Evolutionary conservation across 2,113 vertebrate genomes (phyloP), one percentile per base, ranked within the genome.

Genomic region (Heptranchias perlo): DNA sequence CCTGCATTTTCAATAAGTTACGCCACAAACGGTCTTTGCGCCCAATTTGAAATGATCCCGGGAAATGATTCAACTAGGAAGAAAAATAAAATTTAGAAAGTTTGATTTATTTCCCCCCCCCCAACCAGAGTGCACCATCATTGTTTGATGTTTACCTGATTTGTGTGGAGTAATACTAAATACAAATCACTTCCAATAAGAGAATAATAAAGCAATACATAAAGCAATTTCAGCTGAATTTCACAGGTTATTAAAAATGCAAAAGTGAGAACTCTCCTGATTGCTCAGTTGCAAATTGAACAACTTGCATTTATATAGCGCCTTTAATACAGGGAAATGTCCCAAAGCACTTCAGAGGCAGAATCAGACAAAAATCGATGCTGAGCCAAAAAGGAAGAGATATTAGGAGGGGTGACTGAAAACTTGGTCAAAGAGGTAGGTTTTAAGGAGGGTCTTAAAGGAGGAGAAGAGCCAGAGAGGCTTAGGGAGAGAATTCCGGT

Each of bases 21-120:
- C 98, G 98, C 99, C 99, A 99, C 64, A 99, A 98, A 1, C 98
- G 98, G 97, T 99, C 99, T 97, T 99, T 99, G 73, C 99, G 98
- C 96, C 99, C 99, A 58, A 99, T 99, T 97, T 99, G 99, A 97
- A 99, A 99, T 0, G 99, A 99, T 52, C 99, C 99, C 0, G 99
- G 99, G 97, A 99, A 99, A 97, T 99, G 99, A 97, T 99, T 99
- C 96, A 99, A 96, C 99, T 99, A 54, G 84, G 23, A 96, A 97
- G 67, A 86, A 47, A 91, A 96, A 96, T 13, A 49, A 91, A 96
- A 96, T 13, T 47, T 91, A 18, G 82, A 58, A 47, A 62, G 5
- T 21, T 8, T 61, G 14, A 16, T 13, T 91, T 58, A 3, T 49
- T 25, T 69, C 25, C 25, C 21, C 65, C 35, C 35, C 3, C 18